Evolutionary conservation across 2,888 invertebrate species (phyloP).

Genomic region (Campoplex nolae): DNA sequence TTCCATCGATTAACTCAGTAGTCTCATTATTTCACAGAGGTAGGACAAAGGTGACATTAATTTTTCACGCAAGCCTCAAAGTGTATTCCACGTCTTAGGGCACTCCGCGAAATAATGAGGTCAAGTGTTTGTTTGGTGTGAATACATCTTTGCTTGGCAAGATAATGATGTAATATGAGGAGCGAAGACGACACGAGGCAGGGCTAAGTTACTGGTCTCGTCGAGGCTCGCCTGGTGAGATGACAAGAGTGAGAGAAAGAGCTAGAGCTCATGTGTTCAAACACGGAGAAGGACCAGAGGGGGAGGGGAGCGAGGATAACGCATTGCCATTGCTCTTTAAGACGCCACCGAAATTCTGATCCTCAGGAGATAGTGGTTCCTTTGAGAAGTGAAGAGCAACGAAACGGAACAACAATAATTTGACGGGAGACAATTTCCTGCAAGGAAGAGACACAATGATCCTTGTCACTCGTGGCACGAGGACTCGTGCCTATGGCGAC

Average conservation of each 20-base stretch:
- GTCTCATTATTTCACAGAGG: constrained; percentile 6
- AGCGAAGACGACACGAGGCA: constrained; percentile 4
- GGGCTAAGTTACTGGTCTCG: constrained; percentile 10
- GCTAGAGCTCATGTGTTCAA: not conserved
- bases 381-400: not conserved
- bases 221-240: not conserved
- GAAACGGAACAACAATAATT: constrained; percentile 21
- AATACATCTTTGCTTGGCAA: constrained; percentile 22
- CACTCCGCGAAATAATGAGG: constrained; percentile 15
- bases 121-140: constrained; percentile 30
- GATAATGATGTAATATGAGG: constrained; percentile 34
- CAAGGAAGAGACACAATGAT: not conserved
- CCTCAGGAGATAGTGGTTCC: constrained; percentile 35
- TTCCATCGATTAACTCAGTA: constrained; percentile 1
- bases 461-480: constrained; percentile 13
- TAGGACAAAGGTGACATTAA: constrained; percentile 9
- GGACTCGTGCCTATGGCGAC: not conserved
- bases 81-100: not conserved
- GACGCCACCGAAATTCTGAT: constrained; percentile 12
- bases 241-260: not conserved
- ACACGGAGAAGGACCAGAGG: constrained; percentile 2
- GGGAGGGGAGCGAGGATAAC: not conserved
- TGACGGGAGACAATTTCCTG: constrained; percentile 31
- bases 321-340: constrained; percentile 22
- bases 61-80: constrained; percentile 5